Base-by-base conservation (phyloP, 2,888 invertebrate genomes). In the Dolichopus griseipennis region DNA sequence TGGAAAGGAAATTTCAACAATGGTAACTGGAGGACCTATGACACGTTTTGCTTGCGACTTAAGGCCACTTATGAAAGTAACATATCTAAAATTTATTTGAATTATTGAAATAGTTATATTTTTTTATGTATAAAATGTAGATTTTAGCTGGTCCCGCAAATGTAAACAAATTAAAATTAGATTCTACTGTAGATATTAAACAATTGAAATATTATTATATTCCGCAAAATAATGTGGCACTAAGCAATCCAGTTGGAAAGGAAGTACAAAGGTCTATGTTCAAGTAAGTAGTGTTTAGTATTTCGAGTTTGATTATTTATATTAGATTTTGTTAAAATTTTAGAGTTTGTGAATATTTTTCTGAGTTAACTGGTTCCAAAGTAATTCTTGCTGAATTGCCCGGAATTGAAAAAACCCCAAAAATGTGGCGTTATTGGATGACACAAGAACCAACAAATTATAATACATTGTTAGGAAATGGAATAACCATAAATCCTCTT, bases 21-120 rank as follows among this genome's bases (percentile, higher is more conserved):
- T 96, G 88, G 89, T 94, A 0, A 86, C 87, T 21, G 88, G 88
- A 0, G 97, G 97, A 0, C 94, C 96, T 64, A 86, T 95, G 78
- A 86, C 90, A 69, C 87, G 90, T 65, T 89, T 89, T 78, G 87
- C 90, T 21, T 84, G 84, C 22, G 98, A 98, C 83, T 83, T 98
- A 68, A 82, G 85, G 34, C 92, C 95, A 0, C 83, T 95, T 70
- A 84, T 93, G 1, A 88, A 87, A 81, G 82, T 90, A 33, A 78
- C 90, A n/a, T n/a, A n/a, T n/a, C n/a, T n/a, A n/a, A n/a, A n/a
- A n/a, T n/a, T n/a, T n/a, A n/a, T n/a, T n/a, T n/a, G n/a, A 41
- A 9, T 62, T 18, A n/a, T 52, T 52, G 2, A n/a, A n/a, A n/a
- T n/a, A n/a, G n/a, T n/a, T n/a, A n/a, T n/a, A n/a, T n/a, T n/a